A percentile compares a stretch with the other conserved stretches of the same genome.
Conservation (phyloP, 2,888 invertebrate species). For the Cephus pulcher region DNA sequence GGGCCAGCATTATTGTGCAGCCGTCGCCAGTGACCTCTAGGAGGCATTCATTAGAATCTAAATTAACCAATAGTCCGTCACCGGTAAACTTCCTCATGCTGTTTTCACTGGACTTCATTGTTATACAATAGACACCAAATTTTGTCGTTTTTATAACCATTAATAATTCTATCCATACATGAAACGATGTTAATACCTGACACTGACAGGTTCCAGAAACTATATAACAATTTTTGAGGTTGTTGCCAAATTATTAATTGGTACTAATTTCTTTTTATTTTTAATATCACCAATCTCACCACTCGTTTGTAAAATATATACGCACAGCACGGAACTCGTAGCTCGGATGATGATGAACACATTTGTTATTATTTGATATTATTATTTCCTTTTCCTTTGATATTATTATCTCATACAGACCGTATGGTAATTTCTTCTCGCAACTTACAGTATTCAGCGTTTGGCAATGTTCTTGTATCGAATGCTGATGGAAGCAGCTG, state of each 20-base stretch:
- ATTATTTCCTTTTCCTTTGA: too few relatives aligned
- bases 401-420: background rate
- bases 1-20: conserved; percentile 43
- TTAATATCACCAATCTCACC: background rate
- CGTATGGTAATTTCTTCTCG: background rate
- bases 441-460: background rate
- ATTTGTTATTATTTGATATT: background rate
- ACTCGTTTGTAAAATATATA: background rate
- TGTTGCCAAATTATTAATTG: background rate
- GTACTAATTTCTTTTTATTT: background rate
- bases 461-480: background rate
- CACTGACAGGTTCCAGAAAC: background rate
- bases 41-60: conserved; percentile 42
- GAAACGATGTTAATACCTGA: background rate
- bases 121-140: background rate
- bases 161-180: background rate
- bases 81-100: conserved; percentile 36
- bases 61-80: conserved; percentile 47
- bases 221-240: background rate
- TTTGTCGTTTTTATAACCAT: background rate
- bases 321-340: background rate
- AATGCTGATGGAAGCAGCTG: background rate
- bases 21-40: conserved; percentile 55
- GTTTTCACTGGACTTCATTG: background rate
- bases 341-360: background rate